Percentiles rank a stretch among this genome's conserved stretches.
phyloP scores from a whole-genome alignment of 2,113 vertebrate species.

The Rhagologus leucostigma region DNA sequence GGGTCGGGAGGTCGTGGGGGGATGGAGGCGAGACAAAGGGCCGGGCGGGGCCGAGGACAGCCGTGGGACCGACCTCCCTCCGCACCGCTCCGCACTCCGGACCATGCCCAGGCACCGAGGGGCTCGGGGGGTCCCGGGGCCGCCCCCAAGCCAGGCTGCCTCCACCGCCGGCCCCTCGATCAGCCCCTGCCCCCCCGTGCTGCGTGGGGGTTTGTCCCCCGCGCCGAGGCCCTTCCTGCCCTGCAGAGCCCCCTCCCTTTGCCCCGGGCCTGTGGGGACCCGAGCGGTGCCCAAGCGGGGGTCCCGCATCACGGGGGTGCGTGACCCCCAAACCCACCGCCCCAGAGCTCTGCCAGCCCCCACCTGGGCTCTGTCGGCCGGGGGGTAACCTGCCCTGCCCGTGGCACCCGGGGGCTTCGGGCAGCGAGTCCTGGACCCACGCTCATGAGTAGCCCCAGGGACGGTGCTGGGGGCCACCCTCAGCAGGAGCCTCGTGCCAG shows the following conservation, averaged over 20 bases:
- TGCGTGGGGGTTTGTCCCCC: background rate
- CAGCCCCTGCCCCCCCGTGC: background rate
- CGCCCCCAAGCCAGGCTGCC: background rate
- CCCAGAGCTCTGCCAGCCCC: background rate
- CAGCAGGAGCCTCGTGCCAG: background rate
- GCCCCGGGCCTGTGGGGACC: too few species aligned
- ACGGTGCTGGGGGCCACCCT: rapidly evolving
- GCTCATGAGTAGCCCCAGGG: rapidly evolving
- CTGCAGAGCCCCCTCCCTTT: background rate
- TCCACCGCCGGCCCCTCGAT: background rate
- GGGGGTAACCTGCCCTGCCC: background rate
- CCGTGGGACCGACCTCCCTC: background rate
- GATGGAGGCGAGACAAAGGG: background rate
- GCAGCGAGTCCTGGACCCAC: background rate
- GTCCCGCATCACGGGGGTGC: rapidly evolving
- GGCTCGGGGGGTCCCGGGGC: background rate
- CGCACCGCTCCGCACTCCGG: background rate
- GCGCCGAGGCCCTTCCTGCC: background rate
- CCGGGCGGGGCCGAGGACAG: background rate
- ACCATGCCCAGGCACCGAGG: background rate
- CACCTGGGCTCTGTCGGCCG: background rate
- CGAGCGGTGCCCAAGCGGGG: background rate
- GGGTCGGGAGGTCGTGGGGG: too few species aligned
- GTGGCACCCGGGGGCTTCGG: background rate
- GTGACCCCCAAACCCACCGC: background rate